These are phyloP conservation scores for Phenacoccus solenopsis DNA, from an alignment of 1,140 invertebrate species.

Conservation along the genomic window DNA sequence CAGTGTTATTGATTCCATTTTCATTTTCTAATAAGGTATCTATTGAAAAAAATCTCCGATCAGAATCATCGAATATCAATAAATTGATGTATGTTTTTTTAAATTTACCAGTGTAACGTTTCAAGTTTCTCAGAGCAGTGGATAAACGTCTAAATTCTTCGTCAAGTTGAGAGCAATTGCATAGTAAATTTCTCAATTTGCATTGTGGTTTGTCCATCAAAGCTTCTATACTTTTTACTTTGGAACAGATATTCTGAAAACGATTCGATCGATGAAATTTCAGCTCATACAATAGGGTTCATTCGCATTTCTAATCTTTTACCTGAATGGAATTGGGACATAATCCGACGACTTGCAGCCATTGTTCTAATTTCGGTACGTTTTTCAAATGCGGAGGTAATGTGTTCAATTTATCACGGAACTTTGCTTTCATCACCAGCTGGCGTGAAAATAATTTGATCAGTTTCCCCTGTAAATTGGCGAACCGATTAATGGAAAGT, in stretches of 20 bases:
- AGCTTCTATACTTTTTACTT: slow-evolving; percentile 56
- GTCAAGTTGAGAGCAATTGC: slow-evolving; percentile 47
- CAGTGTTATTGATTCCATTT: background rate
- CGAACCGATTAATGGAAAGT: too few relatives aligned
- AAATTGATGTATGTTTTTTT: too few relatives aligned
- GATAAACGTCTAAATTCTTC: slow-evolving; percentile 68
- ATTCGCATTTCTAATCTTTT: slow-evolving; percentile 24
- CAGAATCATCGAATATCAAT: background rate
- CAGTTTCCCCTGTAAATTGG: slow-evolving; percentile 80
- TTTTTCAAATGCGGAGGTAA: slow-evolving; percentile 45
- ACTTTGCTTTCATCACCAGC: slow-evolving; percentile 70
- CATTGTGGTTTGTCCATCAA: slow-evolving; percentile 70
- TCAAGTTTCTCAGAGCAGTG: slow-evolving; percentile 70
- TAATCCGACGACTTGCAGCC: slow-evolving; percentile 81
- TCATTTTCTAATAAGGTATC: background rate
- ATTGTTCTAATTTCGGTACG: slow-evolving; percentile 67
- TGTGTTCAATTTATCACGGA: slow-evolving; percentile 52
- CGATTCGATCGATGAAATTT: slow-evolving; percentile 18
- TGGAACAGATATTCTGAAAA: slow-evolving; percentile 40
- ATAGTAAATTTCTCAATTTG: slow-evolving; percentile 60
- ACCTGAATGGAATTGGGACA: slow-evolving; percentile 56
- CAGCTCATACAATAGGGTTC: slow-evolving; percentile 7
- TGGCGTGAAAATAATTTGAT: slow-evolving; percentile 85
- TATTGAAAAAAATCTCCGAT: slow-evolving; percentile 1
- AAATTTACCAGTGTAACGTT: slow-evolving; percentile 62